Conservation (phyloP, 2,113 vertebrate species). For the Microcebus jonahi region DNA sequence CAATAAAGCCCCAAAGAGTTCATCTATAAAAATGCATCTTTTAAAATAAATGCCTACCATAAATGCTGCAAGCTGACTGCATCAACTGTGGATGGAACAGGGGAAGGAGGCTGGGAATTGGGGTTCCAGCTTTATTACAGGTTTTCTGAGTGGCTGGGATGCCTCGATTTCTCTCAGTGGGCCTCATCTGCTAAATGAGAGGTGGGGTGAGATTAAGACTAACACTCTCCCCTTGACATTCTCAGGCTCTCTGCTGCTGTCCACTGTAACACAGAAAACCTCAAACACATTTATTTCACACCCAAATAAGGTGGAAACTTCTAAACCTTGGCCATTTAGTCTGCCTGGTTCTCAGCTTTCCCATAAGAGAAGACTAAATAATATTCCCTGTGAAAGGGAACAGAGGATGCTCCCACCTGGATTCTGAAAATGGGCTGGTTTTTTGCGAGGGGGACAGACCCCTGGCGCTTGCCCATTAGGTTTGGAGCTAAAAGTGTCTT, state of each 20-base stretch:
- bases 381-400: constrained; percentile 25
- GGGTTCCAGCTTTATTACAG: neutral
- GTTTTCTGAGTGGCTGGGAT: neutral
- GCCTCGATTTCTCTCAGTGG: neutral
- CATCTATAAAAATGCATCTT: neutral
- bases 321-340: neutral
- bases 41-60: neutral
- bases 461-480: neutral
- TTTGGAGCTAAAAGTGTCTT: neutral
- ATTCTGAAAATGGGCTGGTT: neutral
- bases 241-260: neutral
- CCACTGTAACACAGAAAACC: neutral
- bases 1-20: neutral
- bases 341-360: neutral
- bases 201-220: neutral
- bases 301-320: neutral
- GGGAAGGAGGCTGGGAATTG: neutral
- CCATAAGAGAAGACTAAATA: neutral
- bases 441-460: neutral
- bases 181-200: neutral
- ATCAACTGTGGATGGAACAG: neutral
- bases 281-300: neutral
- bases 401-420: neutral
- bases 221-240: neutral
- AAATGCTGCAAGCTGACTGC: neutral